Percentiles rank a stretch among this genome's conserved stretches.
These are phyloP conservation scores for Morone saxatilis DNA, from an alignment of 2,113 vertebrate genomes.

Conservation along the genomic window DNA sequence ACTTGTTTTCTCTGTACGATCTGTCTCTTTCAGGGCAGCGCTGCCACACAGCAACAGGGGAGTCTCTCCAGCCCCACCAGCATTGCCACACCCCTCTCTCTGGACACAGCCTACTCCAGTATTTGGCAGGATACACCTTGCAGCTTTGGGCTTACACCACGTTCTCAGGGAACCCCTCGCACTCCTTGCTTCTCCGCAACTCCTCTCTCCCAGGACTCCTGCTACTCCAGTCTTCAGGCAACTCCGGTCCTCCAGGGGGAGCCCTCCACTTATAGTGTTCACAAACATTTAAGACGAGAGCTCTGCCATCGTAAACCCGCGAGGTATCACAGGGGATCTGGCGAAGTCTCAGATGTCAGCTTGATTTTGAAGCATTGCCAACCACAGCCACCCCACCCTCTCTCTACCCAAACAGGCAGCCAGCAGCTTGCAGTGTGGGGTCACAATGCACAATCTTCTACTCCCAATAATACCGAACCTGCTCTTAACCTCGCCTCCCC, in stretches of 20 bases:
- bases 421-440: constrained; percentile 85
- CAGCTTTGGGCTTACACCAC: constrained; percentile 92
- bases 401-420: constrained; percentile 62
- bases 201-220: constrained; percentile 92
- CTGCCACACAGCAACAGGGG: constrained; percentile 78
- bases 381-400: constrained; percentile 6
- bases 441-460: constrained; percentile 79
- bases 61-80: constrained; percentile 89
- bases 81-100: constrained; percentile 92
- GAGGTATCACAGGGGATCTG: constrained; percentile 64
- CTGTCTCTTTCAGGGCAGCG: constrained; percentile 69
- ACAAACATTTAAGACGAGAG: constrained; percentile 60
- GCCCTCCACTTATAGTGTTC: constrained; percentile 55
- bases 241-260: constrained; percentile 90
- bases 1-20: neutral
- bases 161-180: constrained; percentile 91
- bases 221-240: constrained; percentile 93
- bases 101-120: constrained; percentile 97
- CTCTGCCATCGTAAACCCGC: constrained; percentile 51
- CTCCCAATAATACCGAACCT: constrained; percentile 66
- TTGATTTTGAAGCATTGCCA: constrained; percentile 85
- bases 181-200: constrained; percentile 89
- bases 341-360: constrained; percentile 82
- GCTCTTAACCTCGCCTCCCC: constrained; percentile 76
- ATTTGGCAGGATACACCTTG: constrained; percentile 95